Percentiles rank a stretch among this genome's conserved stretches.
Evolutionary conservation across 2,888 invertebrate species (phyloP).

Genomic region (Xestoiulus laeticollis): DNA sequence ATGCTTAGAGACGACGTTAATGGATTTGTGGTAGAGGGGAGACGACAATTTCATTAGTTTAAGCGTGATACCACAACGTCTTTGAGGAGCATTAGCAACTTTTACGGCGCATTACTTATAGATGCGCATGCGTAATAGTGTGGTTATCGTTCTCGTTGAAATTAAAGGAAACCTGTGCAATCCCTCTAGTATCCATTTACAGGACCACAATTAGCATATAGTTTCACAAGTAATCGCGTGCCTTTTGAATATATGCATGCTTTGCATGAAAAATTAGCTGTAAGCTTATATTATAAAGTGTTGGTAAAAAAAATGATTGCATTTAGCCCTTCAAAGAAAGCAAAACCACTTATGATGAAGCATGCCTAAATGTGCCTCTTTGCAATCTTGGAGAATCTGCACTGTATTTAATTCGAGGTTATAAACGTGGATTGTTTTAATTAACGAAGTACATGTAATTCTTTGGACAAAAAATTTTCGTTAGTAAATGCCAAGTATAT

Average conservation of each 20-base stretch:
- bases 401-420: slow-evolving; percentile 23
- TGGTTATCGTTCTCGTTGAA: too few species aligned
- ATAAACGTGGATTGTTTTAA: not conserved
- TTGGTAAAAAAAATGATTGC: not conserved
- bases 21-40: too few species aligned
- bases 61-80: too few species aligned
- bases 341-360: not conserved
- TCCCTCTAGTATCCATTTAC: too few species aligned
- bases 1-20: too few species aligned
- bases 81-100: too few species aligned
- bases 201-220: too few species aligned
- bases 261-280: not conserved
- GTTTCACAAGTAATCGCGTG: not conserved
- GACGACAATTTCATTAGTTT: too few species aligned
- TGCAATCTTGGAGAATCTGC: slow-evolving; percentile 7
- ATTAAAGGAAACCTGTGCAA: too few species aligned
- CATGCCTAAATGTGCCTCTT: slow-evolving; percentile 29
- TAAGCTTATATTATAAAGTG: too few species aligned
- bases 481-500: not conserved
- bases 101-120: too few species aligned
- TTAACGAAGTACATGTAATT: not conserved
- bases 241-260: not conserved
- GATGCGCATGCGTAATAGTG: too few species aligned
- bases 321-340: slow-evolving; percentile 13
- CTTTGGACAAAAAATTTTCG: not conserved